These are phyloP conservation scores for Naso thynnoides DNA, from an alignment of 2,797 vertebrate species.

Conservation along the genomic window DNA sequence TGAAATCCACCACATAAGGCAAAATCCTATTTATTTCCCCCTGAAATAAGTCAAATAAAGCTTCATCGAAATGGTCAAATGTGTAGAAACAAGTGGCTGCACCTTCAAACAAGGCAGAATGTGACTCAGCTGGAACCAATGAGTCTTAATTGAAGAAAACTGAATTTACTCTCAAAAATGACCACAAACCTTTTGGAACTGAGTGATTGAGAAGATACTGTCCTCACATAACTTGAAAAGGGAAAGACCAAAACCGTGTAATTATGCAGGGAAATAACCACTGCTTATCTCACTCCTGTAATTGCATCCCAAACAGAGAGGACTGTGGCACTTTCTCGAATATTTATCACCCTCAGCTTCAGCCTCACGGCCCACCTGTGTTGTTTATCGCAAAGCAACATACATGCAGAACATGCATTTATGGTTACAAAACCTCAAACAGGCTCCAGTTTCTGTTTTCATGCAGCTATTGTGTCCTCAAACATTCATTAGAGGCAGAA, in stretches of 20 bases:
- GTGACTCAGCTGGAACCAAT: slow-evolving; percentile 18
- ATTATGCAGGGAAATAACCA: slow-evolving; percentile 32
- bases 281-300: slow-evolving; percentile 23
- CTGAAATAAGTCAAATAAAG: background rate
- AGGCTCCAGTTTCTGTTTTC: slow-evolving; percentile 22
- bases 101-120: slow-evolving; percentile 2
- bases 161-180: background rate
- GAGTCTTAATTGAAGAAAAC: background rate
- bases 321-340: slow-evolving; percentile 34
- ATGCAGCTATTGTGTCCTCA: slow-evolving; percentile 40
- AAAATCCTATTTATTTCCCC: background rate
- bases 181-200: background rate
- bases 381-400: slow-evolving; percentile 16
- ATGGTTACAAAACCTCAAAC: slow-evolving; percentile 51
- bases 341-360: slow-evolving; percentile 38
- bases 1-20: background rate
- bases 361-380: slow-evolving; percentile 32
- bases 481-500: slow-evolving; percentile 18
- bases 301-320: slow-evolving; percentile 40
- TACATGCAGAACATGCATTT: slow-evolving; percentile 46
- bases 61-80: slow-evolving; percentile 5
- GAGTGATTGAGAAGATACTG: background rate
- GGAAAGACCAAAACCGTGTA: slow-evolving; percentile 23
- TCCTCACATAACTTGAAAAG: background rate
- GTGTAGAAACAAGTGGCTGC: slow-evolving; percentile 34